phyloP scores from a whole-genome alignment of 2,113 vertebrate genomes.

The Amblyopsis rosae region DNA sequence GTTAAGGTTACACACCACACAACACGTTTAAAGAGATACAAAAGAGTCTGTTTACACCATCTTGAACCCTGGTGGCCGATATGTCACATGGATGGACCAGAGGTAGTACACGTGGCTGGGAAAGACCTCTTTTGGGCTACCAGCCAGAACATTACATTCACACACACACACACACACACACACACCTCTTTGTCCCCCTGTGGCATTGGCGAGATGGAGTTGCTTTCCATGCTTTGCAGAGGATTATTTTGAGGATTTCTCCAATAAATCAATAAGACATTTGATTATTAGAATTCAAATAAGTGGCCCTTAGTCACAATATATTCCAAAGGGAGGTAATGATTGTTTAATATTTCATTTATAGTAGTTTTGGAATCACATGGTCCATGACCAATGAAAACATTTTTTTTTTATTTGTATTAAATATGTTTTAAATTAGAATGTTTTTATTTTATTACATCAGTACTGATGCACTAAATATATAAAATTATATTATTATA shows the following conservation, averaged over 20 bases:
- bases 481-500: neutral
- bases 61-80: no score
- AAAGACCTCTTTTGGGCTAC: constrained; percentile 3
- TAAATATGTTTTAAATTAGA: neutral
- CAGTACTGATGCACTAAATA: constrained; percentile 2
- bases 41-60: no score
- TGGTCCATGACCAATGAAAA: constrained; percentile 3
- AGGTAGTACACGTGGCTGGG: neutral
- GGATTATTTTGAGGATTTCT: neutral
- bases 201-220: constrained; percentile 11
- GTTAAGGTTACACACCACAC: neutral
- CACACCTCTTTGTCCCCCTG: neutral
- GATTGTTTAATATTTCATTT: no score
- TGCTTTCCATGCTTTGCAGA: constrained; percentile 20
- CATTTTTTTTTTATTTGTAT: neutral
- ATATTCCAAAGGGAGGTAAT: no score
- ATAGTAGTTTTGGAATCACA: no score
- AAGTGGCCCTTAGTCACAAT: no score
- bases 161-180: neutral
- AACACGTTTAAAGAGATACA: neutral
- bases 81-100: neutral
- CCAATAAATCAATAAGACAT: neutral
- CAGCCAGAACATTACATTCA: neutral
- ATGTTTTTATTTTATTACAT: constrained; percentile 6
- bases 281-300: no score